phyloP scores from a whole-genome alignment of 1,140 invertebrate genomes.

The Aphelenchoides avenae region DNA sequence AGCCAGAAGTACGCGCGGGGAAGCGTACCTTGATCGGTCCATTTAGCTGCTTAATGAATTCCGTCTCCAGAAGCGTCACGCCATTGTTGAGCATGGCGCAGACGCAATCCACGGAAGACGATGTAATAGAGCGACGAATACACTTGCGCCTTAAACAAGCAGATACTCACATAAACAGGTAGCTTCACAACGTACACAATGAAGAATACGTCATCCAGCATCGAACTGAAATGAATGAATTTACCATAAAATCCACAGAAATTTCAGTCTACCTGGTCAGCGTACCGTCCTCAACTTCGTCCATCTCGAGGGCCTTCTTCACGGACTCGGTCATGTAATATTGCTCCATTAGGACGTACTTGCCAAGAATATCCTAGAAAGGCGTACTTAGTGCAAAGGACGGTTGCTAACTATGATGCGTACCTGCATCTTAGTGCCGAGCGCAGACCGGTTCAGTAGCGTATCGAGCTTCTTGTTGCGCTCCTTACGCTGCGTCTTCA shows the following conservation, averaged over 20 bases:
- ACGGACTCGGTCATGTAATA: slow-evolving; percentile 94
- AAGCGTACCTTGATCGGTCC: slow-evolving; percentile 75
- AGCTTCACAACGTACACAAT: no score
- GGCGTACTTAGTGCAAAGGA: slow-evolving; percentile 2
- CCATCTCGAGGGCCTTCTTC: slow-evolving; percentile 83
- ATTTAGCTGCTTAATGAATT: slow-evolving; percentile 74
- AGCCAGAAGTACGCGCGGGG: slow-evolving; percentile 64
- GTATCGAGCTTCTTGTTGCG: slow-evolving; percentile 67
- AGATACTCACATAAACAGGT: no score
- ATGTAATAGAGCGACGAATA: slow-evolving; percentile 79
- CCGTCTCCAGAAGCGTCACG: slow-evolving; percentile 78
- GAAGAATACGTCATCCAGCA: slow-evolving; percentile 96
- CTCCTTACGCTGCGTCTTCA: slow-evolving; percentile 62
- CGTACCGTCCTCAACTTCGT: slow-evolving; percentile 69
- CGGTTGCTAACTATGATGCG: background rate
- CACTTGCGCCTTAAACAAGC: no score
- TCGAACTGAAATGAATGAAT: slow-evolving; percentile 65
- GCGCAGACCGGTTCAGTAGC: slow-evolving; percentile 35
- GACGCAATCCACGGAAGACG: slow-evolving; percentile 84
- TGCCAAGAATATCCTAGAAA: slow-evolving; percentile 84
- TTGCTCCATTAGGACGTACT: slow-evolving; percentile 86
- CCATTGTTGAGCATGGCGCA: slow-evolving; percentile 95
- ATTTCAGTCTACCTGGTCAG: no score
- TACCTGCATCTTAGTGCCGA: slow-evolving; percentile 44
- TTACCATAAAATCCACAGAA: no score